Conservation (phyloP, 2,113 vertebrate genomes). For the Prinia subflava region DNA sequence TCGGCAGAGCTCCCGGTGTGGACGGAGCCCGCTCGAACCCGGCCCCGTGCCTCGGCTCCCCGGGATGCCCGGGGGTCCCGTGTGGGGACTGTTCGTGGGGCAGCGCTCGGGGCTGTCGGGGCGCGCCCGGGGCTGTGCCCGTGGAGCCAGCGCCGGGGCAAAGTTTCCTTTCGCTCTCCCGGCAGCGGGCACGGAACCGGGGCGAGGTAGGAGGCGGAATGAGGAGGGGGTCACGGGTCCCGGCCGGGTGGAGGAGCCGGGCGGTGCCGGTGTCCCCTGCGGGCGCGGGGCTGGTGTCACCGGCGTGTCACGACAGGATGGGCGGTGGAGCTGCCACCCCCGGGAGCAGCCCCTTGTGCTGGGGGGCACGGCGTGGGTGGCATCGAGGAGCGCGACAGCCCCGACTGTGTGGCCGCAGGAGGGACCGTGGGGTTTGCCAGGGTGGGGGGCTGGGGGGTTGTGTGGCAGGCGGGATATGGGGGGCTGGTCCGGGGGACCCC, state of each 20-base stretch:
- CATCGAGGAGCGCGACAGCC: rapidly evolving
- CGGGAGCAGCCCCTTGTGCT: background rate
- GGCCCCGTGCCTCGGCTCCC: background rate
- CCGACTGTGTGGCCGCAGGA: rapidly evolving
- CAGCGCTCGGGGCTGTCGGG: background rate
- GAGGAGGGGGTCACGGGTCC: background rate
- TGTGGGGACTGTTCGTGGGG: rapidly evolving
- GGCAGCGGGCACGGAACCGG: rapidly evolving
- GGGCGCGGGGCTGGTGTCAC: background rate
- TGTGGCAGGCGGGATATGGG: background rate
- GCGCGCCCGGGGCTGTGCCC: background rate
- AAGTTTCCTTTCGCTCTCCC: background rate
- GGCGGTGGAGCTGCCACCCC: no score
- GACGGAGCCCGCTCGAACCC: rapidly evolving
- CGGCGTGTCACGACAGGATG: background rate
- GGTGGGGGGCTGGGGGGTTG: background rate
- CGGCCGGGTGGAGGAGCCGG: background rate
- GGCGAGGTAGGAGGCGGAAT: background rate
- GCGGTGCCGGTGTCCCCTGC: background rate
- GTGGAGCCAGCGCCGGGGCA: background rate
- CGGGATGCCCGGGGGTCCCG: rapidly evolving
- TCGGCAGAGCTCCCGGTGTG: rapidly evolving
- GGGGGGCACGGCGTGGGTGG: rapidly evolving
- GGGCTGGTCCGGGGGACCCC: rapidly evolving
- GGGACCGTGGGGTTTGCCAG: background rate